Evolutionary conservation across 2,888 invertebrate genomes (phyloP).

Genomic region (Platypus cylindrus): DNA sequence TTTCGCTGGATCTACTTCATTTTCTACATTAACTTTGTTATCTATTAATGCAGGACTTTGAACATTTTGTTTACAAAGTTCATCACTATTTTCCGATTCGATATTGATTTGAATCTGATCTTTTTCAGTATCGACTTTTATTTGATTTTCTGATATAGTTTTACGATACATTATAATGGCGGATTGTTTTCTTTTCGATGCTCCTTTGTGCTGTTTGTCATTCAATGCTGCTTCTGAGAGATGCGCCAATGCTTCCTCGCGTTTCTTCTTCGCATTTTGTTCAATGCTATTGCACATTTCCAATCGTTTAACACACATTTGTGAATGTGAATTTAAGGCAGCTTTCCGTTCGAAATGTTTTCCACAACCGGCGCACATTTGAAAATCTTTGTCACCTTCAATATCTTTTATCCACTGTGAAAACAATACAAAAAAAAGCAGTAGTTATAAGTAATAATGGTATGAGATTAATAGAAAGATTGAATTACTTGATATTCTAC

Average conservation of each 20-base stretch:
- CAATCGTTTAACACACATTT: conserved; percentile 48
- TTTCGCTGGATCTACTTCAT: too few species aligned
- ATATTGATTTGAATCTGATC: too few species aligned
- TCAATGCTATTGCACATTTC: conserved; percentile 34
- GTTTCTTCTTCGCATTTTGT: conserved; percentile 22
- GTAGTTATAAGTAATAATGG: background rate
- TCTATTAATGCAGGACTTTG: too few species aligned
- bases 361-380: conserved; percentile 54
- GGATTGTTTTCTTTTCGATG: conserved; percentile 21
- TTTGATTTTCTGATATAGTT: too few species aligned
- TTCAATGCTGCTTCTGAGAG: conserved; percentile 12
- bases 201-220: conserved; percentile 15
- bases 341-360: conserved; percentile 61
- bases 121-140: too few species aligned
- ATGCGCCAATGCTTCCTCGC: conserved; percentile 15
- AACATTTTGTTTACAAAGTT: too few species aligned
- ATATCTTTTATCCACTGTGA: conserved; percentile 54
- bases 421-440: conserved; percentile 7
- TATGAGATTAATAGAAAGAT: too few species aligned
- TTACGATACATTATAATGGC: too few species aligned
- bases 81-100: too few species aligned
- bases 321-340: conserved; percentile 56
- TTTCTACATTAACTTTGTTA: too few species aligned
- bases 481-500: too few species aligned
- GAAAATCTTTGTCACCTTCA: conserved; percentile 48